Base-by-base conservation (phyloP, 2,797 vertebrate genomes). In the Chanos chanos region DNA sequence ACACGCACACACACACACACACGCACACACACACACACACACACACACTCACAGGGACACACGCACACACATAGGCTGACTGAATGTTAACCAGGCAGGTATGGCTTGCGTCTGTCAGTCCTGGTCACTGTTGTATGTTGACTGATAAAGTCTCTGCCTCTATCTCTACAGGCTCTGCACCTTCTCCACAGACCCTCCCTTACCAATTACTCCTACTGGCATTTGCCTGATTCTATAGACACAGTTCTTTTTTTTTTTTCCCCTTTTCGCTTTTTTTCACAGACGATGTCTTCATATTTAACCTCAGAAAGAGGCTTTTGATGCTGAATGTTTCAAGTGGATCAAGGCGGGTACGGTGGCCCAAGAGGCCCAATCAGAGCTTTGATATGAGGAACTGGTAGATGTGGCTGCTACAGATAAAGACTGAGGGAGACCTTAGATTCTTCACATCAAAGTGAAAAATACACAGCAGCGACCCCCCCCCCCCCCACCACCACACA, bases 331-430 rank as follows among this genome's bases (percentile, higher is more conserved):
- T 18, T 40, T 40, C 40, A 40, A 40, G 37, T 15, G 37, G 37
- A 40, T 40, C 37, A 61, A 61, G 52, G 34, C 24, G 15, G n/a
- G n/a, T 50, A 45, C 55, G 28, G 34, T 48, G 18, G 45, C 33
- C 67, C 67, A 22, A 36, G 34, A 51, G 58, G 59, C 58, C 33
- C 51, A 70, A 56, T 58, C 43, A 24, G 25, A 10, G 59, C 55
- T 66, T 48, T 55, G 28, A 49, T 50, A 48, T 24, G 41, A 8
- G 9, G 28, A 51, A 40, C 39, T 33, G 54, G 70, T 40, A 57
- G 18, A 30, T 51, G 52, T 51, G 62, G 21, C 33, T 12, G 48
- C 43, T 43, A 24, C 24, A 57, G 41, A 50, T 37, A 28, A 16
- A 43, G 44, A 41, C 12, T 2, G 27, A 58, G 45, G 27, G 40